A percentile compares a stretch with the other conserved stretches of the same genome.
phyloP scores from a whole-genome alignment of 2,113 vertebrate species.

The Calonectris borealis region DNA sequence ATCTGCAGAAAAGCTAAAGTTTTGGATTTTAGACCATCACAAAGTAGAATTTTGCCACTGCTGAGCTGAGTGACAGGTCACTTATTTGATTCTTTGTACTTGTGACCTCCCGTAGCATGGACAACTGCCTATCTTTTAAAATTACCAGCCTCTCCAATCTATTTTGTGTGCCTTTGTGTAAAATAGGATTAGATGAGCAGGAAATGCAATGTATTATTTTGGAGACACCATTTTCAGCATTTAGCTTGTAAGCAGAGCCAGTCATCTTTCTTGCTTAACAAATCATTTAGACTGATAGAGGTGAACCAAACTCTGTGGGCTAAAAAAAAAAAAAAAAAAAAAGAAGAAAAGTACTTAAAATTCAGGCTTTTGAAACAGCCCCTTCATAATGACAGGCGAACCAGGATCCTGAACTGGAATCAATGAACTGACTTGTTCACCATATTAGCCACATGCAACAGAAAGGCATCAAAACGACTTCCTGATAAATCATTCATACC shows the following conservation, averaged over 20 bases:
- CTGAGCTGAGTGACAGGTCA: constrained; percentile 45
- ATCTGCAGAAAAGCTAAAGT: constrained; percentile 20
- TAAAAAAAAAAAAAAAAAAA: neutral
- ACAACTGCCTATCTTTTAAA: constrained; percentile 49
- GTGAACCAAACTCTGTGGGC: neutral
- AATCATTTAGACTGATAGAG: neutral
- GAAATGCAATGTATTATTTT: constrained; percentile 27
- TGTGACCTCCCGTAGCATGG: neutral
- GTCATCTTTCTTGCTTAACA: constrained; percentile 15
- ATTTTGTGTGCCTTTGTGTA: neutral
- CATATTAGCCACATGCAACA: constrained; percentile 29
- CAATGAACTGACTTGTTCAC: constrained; percentile 39
- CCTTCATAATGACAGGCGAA: neutral
- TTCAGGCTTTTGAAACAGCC: neutral
- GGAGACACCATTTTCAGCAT: neutral
- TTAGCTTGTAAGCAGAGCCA: neutral
- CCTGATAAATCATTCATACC: constrained; percentile 66
- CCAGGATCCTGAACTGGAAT: neutral
- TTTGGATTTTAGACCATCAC: neutral
- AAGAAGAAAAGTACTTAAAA: neutral
- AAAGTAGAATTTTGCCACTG: neutral
- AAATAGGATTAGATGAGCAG: neutral
- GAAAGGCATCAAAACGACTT: constrained; percentile 38
- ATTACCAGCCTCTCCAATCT: neutral
- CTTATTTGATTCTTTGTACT: constrained; percentile 35